These are phyloP conservation scores for Paratilapia polleni DNA, from an alignment of 2,113 vertebrate genomes.

Conservation along the genomic window DNA sequence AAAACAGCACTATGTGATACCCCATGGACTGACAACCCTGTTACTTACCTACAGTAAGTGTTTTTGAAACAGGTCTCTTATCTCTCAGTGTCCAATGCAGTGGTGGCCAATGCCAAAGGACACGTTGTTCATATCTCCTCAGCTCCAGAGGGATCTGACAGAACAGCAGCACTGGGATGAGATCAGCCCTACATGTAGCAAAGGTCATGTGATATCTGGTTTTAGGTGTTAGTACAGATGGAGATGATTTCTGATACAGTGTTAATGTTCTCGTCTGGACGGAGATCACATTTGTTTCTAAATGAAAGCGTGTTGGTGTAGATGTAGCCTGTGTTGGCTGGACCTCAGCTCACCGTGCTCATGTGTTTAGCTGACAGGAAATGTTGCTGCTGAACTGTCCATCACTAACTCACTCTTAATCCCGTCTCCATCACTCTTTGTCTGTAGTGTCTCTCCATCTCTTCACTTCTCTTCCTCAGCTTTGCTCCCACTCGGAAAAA, in stretches of 20 bases:
- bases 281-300: background rate
- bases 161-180: background rate
- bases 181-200: background rate
- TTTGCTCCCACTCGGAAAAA: background rate
- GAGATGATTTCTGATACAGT: background rate
- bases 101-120: too few relatives aligned
- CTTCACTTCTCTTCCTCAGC: background rate
- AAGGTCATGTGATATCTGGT: background rate
- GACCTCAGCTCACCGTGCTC: background rate
- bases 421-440: background rate
- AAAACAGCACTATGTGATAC: too few relatives aligned
- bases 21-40: too few relatives aligned
- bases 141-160: too few relatives aligned
- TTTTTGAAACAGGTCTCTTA: background rate
- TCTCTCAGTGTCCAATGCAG: too few relatives aligned
- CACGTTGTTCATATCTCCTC: too few relatives aligned
- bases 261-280: background rate
- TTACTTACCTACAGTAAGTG: background rate
- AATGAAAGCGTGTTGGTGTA: background rate
- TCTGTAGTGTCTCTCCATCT: background rate
- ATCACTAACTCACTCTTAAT: background rate
- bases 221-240: background rate
- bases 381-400: background rate
- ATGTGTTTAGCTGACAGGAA: background rate
- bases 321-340: background rate